phyloP scores from a whole-genome alignment of 1,140 invertebrate species.

The Ephestia elutella region DNA sequence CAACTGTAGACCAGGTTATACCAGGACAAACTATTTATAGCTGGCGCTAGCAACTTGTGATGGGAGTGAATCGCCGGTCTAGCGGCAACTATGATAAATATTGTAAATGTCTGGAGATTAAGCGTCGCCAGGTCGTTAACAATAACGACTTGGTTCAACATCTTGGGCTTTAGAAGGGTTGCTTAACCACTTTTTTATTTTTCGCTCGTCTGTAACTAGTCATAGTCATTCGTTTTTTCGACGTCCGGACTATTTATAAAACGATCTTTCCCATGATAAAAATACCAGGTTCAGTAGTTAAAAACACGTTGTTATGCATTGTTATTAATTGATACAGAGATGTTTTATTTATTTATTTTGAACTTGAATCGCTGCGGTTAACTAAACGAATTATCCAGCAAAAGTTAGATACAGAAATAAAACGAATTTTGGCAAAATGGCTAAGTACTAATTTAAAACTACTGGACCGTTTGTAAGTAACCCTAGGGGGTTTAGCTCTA shows the following conservation, averaged over 20 bases:
- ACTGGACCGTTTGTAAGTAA: too few relatives aligned
- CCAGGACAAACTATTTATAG: background rate
- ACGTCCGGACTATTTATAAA: constrained; percentile 1
- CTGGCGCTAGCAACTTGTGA: background rate
- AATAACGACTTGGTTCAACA: constrained; percentile 2
- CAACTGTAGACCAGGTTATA: background rate
- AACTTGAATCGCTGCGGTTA: too few relatives aligned
- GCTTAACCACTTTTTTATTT: background rate
- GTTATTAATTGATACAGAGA: background rate
- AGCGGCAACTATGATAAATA: constrained; percentile 1
- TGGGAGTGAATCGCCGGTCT: background rate
- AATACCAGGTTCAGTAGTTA: background rate
- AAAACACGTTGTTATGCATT: background rate
- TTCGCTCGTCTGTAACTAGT: background rate
- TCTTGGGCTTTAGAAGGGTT: background rate
- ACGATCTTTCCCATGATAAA: background rate
- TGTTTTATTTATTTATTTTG: background rate
- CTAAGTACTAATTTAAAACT: too few relatives aligned
- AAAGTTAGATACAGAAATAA: too few relatives aligned
- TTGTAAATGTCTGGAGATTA: background rate
- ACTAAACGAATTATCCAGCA: too few relatives aligned
- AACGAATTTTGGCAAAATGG: too few relatives aligned
- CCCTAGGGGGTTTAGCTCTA: too few relatives aligned
- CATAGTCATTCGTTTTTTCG: background rate
- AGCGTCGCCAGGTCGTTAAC: background rate